Percentiles rank a stretch among this genome's conserved stretches.
These are phyloP conservation scores for Heteromormyrus szaboi DNA, from an alignment of 2,797 vertebrate genomes.

Conservation along the genomic window DNA sequence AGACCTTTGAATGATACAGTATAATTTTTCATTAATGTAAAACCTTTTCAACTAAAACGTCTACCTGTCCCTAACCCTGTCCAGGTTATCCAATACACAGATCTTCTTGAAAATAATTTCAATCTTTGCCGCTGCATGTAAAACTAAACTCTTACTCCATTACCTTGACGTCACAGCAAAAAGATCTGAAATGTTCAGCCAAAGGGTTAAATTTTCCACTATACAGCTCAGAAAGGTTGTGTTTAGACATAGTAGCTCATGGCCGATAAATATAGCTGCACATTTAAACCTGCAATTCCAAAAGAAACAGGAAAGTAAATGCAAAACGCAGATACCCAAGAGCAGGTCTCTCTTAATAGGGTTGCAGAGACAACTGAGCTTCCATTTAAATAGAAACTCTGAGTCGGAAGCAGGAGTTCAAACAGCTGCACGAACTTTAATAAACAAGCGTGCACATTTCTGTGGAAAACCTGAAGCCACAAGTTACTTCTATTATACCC, in stretches of 20 bases:
- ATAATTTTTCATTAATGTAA: neutral
- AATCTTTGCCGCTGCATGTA: neutral
- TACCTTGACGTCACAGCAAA: neutral
- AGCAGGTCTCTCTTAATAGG: neutral
- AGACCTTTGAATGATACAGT: neutral
- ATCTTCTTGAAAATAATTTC: neutral
- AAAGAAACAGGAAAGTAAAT: neutral
- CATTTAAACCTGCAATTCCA: constrained; percentile 2
- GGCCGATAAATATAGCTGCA: neutral
- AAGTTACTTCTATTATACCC: neutral
- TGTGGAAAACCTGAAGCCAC: neutral
- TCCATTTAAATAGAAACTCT: neutral
- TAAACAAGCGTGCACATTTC: constrained; percentile 5
- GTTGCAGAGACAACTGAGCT: neutral
- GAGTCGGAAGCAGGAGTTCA: neutral
- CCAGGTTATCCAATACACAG: neutral
- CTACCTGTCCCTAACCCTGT: neutral
- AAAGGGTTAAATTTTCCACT: neutral
- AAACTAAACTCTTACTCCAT: neutral
- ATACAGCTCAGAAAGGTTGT: neutral
- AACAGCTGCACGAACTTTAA: constrained; percentile 13
- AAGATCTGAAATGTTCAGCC: neutral
- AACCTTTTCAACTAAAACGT: neutral
- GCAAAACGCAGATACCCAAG: constrained; percentile 10
- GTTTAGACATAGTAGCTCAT: neutral